Conservation (phyloP, 92 coral and sea anemone species). For the Bergia sp. region DNA sequence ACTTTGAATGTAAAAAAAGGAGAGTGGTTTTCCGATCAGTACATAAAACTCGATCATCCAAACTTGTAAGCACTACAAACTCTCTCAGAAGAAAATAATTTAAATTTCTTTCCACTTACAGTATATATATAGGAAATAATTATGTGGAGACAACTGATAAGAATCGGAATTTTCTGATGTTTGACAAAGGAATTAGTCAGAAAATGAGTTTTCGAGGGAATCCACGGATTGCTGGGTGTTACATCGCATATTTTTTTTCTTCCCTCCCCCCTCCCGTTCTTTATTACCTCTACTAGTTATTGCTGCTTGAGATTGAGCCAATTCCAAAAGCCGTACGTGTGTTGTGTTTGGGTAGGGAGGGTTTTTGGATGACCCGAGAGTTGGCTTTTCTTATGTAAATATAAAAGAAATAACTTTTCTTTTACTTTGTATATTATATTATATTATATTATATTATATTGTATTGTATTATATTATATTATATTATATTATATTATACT, state of each 20-base stretch:
- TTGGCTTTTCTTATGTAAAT: no score
- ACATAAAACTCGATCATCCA: background rate
- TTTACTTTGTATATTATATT: no score
- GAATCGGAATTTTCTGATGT: background rate
- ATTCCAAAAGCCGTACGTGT: background rate
- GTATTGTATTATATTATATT: no score
- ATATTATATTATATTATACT: no score
- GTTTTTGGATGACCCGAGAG: background rate
- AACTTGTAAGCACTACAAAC: background rate
- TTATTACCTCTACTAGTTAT: background rate
- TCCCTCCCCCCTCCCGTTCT: background rate
- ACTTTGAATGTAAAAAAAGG: background rate
- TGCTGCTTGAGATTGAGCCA: background rate
- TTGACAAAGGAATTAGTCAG: no score
- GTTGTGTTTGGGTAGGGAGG: background rate
- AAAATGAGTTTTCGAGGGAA: background rate
- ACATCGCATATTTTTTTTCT: background rate
- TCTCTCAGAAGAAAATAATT: background rate
- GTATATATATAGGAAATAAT: background rate
- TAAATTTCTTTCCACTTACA: background rate
- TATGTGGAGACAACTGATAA: no score
- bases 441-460: no score
- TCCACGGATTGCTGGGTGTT: background rate
- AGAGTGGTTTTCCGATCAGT: background rate
- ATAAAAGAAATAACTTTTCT: no score